Base-by-base conservation (phyloP, 1,140 invertebrate genomes). In the Trialeurodes vaporariorum region DNA sequence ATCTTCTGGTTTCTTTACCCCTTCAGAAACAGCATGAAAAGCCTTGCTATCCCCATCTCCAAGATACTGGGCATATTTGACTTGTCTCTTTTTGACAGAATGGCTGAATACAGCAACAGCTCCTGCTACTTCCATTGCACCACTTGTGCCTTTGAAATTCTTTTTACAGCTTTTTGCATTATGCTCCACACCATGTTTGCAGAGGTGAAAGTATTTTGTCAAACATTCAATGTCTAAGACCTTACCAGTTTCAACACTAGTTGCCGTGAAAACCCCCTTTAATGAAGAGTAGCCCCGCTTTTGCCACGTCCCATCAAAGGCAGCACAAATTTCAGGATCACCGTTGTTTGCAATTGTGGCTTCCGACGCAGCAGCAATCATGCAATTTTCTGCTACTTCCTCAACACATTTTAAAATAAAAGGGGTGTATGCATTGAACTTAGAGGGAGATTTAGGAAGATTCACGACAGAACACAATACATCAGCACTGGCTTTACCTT, bases 251-350 rank as follows among this genome's bases (percentile, higher is more conserved):
- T 69, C 68, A 21, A 70, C 22, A 58, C 68, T 58, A 24, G 26
- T 62, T 9, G 66, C 66, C 1, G 63, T 65, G 23, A 68, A 63
- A 23, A 72, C 67, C 17, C 71, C 71, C 60, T 68, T 70, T 27
- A 70, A 61, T n/a, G 68, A 71, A 24, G 65, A 27, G 49, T 71
- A 70, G 58, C 70, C 72, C 2, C 70, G 65, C 61, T 70, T 71
- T 59, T 69, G 66, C 71, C 68, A 72, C 1, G 69, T 68, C 17
- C 71, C 70, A 67, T 73, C 72, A n/a, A 70, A 65, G 22, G 68
- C 69, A 13, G 68, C 68, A 26, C 34, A 49, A 27, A 69, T 27
- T 40, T 65, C 27, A 25, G 1, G 23, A 61, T 26, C 27, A n/a
- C 11, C 26, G n/a, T 67, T 59, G 2, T 25, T 61, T 21, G 26